Base-by-base conservation (phyloP, 2,888 invertebrate genomes). In the Microctonus hyperodae region DNA sequence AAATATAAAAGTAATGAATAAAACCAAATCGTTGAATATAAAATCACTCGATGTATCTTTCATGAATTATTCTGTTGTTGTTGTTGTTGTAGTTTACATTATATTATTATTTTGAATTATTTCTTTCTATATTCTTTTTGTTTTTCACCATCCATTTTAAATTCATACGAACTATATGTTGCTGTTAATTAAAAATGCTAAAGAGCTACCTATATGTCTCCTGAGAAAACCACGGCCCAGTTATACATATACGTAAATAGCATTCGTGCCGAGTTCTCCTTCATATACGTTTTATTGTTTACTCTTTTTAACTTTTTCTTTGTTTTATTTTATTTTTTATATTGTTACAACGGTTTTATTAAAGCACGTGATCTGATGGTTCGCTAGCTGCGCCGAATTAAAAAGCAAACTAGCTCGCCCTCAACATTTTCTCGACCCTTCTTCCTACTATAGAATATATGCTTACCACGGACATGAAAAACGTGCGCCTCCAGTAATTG, bases 321-420 rank as follows among this genome's bases (percentile, higher is more conserved):
- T 23, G n/a, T n/a, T n/a, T n/a, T n/a, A n/a, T 56, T 67, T 72
- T 25, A 63, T 70, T 66, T 69, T 72, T 64, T 50, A 68, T 58
- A 67, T 69, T 76, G 75, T 76, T 77, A 72, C 75, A 73, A 74
- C 75, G 78, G 77, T 78, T 80, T 81, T 80, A 81, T 80, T 81
- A 80, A 79, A 80, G 76, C 73, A 75, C 78, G 74, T 72, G 73
- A 72, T 71, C 67, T 65, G 62, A 23, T 56, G 58, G 28, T 55
- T 51, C 37, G n/a, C n/a, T n/a, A n/a, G 37, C 48, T 70, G 53
- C 53, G 22, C 66, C 71, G 77, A 81, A 81, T 81, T 79, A 80
- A 80, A 81, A 79, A 80, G 78, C 79, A 78, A 81, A 81, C 77
- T 78, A 75, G 56, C 66, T 55, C 66, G 31, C 64, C 57, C 67